Evolutionary conservation across 2,113 vertebrate species (phyloP), one percentile per base, ranked within the genome.

Genomic region (Rhombomys opimus): DNA sequence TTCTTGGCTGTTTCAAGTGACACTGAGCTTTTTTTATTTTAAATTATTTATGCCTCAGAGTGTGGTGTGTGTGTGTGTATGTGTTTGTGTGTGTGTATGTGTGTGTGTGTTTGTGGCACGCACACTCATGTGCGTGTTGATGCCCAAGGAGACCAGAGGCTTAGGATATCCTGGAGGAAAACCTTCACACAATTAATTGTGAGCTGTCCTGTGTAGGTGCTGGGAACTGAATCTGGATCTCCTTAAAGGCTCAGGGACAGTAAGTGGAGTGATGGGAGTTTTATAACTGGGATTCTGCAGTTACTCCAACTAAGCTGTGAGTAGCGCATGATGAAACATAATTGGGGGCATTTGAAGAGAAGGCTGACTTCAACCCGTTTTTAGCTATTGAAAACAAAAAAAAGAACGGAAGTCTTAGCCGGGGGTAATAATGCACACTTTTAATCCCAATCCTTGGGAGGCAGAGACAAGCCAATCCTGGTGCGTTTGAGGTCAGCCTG

Each of bases 1-100:
- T 94, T 88, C n/a, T 77, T 1, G 27, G 38, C 35, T 89, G 9
- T 67, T 23, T 14, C 32, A 3, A 70, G 35, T 54, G 17, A 67
- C 38, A 15, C 77, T 32, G 4, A 54, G 12, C 27, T 93, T 87
- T 22, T 89, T 94, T 95, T 91, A 89, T 46, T 85, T 85, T 86
- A 32, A 86, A 35, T 68, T 50, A 11, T 41, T 23, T 46, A 38
- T 18, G 30, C 41, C 18, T 50, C 41, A 46, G 59, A 41, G 25
- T 84, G 13, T 23, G 41, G 57, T 41, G 81, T 25, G 76, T 30
- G 75, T 27, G 17, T 20, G 32, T 1, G 32, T 22, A 52, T 32
- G 30, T 35, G 32, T 68, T 30, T 32, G 30, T 68, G 10, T 68
- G 30, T 68, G 67, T 70, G 30, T 68, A 27, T 67, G 25, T 68